Evolutionary conservation across 2,113 vertebrate genomes (phyloP).

Genomic region (Osmerus eperlanus): DNA sequence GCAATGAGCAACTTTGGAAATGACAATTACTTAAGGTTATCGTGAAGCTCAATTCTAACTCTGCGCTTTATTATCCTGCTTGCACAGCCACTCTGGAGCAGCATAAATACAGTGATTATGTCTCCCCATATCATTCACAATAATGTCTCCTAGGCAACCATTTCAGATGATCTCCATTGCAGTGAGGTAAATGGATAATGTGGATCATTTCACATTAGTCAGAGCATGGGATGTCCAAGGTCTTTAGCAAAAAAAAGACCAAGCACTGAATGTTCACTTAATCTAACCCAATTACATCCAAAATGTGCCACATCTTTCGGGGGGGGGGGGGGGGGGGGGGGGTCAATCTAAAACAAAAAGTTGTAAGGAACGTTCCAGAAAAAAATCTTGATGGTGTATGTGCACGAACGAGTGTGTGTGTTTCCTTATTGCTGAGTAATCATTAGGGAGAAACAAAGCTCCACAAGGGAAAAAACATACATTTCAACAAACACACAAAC

Average conservation of each 20-base stretch:
- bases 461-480: slow-evolving; percentile 67
- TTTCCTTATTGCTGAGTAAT: slow-evolving; percentile 67
- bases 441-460: slow-evolving; percentile 71
- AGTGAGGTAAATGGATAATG: slow-evolving; percentile 55
- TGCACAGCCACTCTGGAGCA: slow-evolving; percentile 49
- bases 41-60: slow-evolving; percentile 51
- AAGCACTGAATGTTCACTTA: slow-evolving; percentile 47
- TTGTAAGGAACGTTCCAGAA: slow-evolving; percentile 37
- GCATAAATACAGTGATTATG: slow-evolving; percentile 65
- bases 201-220: slow-evolving; percentile 56
- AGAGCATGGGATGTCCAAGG: slow-evolving; percentile 47
- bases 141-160: slow-evolving; percentile 68
- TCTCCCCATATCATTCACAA: slow-evolving; percentile 60
- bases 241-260: slow-evolving; percentile 50
- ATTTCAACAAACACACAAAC: slow-evolving; percentile 64
- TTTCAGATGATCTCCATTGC: slow-evolving; percentile 61
- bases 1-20: slow-evolving; percentile 57
- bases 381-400: slow-evolving; percentile 50
- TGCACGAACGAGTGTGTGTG: slow-evolving; percentile 22
- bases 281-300: slow-evolving; percentile 52
- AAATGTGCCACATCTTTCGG: not conserved
- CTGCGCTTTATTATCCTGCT: slow-evolving; percentile 56
- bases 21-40: slow-evolving; percentile 66
- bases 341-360: slow-evolving; percentile 31
- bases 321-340: slow-evolving; percentile 9